Base-by-base conservation (phyloP, 2,888 invertebrate genomes). In the Trichopria drosophilae region DNA sequence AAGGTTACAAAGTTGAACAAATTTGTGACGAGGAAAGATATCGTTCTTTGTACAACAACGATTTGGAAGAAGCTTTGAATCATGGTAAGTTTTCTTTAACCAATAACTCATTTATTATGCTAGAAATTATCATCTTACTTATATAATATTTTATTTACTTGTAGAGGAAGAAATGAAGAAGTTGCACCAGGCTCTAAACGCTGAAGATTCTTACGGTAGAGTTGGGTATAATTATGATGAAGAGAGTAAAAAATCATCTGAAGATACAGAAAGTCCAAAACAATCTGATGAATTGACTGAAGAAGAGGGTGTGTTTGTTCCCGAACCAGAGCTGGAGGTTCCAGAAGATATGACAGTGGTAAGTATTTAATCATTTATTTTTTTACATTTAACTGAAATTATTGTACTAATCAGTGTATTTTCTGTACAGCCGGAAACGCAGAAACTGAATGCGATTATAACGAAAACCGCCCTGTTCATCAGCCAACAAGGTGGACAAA, bases 21-120 rank as follows among this genome's bases (percentile, higher is more conserved):
- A 79, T 93, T 46, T 96, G 96, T 77, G 96, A 99, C 73, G 91
- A 93, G 72, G 98, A 99, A 79, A 82, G 98, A 36, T 99, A 95
- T 78, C 80, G 88, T 53, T 93, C 92, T 15, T 81, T 98, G 37
- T 86, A 88, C 69, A 87, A 86, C 51, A 91, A 93, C 76, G 88
- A 94, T 67, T 87, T 88, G 72, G 92, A 94, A 71, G 90, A 92
- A 69, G 84, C 87, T 59, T 82, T 92, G 80, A 92, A 93, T 76
- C 91, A 93, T 85, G 94, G 95, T 93, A 76, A 74, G 67, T 57
- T 12, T 49, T 43, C n/a, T 40, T 53, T 32, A 9, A 10, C 10
- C 12, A 39, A 4, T 15, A 40, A 22, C 12, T 15, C 19, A 36
- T 34, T 24, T 24, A 24, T 6, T 24, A 9, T 24, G 6, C 7